Conservation (phyloP, 2,888 invertebrate species). For the Sipha maydis region DNA sequence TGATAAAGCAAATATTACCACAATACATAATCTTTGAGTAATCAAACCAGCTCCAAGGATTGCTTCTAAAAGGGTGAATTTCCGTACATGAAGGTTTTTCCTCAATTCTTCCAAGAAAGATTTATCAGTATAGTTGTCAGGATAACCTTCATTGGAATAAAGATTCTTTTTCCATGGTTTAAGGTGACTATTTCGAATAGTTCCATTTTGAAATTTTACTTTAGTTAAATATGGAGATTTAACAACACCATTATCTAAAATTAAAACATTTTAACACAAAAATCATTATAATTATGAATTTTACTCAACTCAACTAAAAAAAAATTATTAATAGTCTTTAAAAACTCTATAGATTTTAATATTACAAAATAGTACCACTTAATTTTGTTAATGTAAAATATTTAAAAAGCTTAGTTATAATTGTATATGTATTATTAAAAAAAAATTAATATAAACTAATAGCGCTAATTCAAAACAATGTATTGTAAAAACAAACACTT, state of each 20-base stretch:
- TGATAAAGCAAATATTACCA: conserved; percentile 78
- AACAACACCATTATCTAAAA: conserved; percentile 47
- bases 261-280: conserved; percentile 1
- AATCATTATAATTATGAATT: background rate
- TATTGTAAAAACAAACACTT: no score
- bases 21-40: conserved; percentile 82
- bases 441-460: background rate
- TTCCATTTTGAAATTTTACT: conserved; percentile 41
- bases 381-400: no score
- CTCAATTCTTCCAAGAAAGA: conserved; percentile 86
- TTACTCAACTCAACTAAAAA: background rate
- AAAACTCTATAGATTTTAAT: no score
- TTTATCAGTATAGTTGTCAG: conserved; percentile 92
- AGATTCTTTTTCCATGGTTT: conserved; percentile 87
- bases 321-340: background rate
- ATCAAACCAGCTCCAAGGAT: conserved; percentile 81
- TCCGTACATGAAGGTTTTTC: conserved; percentile 83
- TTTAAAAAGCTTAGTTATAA: no score
- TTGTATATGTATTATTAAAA: background rate
- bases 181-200: conserved; percentile 64
- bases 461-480: no score
- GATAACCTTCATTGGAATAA: conserved; percentile 85
- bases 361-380: no score
- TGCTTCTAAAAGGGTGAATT: conserved; percentile 78
- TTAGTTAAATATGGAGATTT: conserved; percentile 23